Percentiles rank a stretch among this genome's conserved stretches.
These are phyloP conservation scores for Petromus typicus DNA, from an alignment of 2,113 vertebrate species.

Conservation along the genomic window DNA sequence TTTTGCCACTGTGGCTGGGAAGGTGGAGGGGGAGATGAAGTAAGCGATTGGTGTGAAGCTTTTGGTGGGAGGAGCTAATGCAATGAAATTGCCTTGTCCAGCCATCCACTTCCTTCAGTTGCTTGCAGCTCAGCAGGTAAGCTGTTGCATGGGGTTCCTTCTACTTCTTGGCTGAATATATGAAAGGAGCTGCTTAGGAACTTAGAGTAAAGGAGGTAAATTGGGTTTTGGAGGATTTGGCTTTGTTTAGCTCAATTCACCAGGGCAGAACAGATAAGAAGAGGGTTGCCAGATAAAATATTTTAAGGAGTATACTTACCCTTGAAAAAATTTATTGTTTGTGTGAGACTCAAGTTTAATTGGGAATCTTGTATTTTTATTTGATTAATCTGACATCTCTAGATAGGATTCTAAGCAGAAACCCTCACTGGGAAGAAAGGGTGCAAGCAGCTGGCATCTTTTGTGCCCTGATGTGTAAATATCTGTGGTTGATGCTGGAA, in stretches of 20 bases:
- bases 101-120: conserved; percentile 77
- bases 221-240: conserved; percentile 46
- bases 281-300: conserved; percentile 35
- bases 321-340: neutral
- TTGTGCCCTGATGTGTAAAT: conserved; percentile 42
- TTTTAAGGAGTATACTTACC: neutral
- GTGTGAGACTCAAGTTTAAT: conserved; percentile 29
- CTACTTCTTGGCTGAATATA: neutral
- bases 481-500: neutral
- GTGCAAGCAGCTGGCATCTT: neutral
- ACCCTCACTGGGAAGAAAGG: neutral
- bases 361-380: conserved; percentile 22
- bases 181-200: conserved; percentile 5
- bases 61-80: conserved; percentile 75
- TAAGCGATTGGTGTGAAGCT: conserved; percentile 62
- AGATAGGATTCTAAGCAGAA: conserved; percentile 43
- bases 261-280: neutral
- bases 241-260: conserved; percentile 53
- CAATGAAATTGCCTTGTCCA: conserved; percentile 64
- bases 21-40: conserved; percentile 49
- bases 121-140: conserved; percentile 80
- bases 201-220: conserved; percentile 48
- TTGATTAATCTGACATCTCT: conserved; percentile 53
- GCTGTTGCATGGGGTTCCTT: conserved; percentile 40
- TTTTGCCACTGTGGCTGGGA: conserved; percentile 57